phyloP scores from a whole-genome alignment of 1,140 invertebrate species.

The Heliconius congener region DNA sequence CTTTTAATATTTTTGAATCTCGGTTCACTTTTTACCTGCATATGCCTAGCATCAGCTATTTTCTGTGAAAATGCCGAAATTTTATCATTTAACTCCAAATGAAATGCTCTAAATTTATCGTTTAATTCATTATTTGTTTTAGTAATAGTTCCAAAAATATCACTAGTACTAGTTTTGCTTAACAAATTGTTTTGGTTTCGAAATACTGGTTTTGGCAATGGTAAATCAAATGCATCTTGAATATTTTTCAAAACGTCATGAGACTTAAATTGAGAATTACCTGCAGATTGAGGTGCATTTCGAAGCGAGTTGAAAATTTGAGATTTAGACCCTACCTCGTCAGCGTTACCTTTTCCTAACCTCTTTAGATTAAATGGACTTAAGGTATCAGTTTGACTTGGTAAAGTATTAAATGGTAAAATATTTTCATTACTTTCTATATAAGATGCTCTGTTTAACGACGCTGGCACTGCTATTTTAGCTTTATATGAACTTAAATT shows the following conservation, averaged over 20 bases:
- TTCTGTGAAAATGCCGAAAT: conserved; percentile 46
- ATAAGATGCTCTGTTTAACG: neutral
- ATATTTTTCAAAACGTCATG: conserved; percentile 36
- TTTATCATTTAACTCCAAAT: conserved; percentile 56
- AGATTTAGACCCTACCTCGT: neutral
- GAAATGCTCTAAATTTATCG: conserved; percentile 56
- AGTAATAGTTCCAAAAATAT: conserved; percentile 48
- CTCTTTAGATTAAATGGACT: neutral
- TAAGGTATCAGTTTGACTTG: neutral
- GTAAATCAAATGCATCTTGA: conserved; percentile 28
- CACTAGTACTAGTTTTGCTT: conserved; percentile 31
- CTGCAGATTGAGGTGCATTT: neutral
- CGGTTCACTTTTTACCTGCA: neutral
- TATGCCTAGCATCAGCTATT: conserved; percentile 27
- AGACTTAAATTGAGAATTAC: neutral
- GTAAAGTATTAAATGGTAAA: neutral
- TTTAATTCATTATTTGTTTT: conserved; percentile 50
- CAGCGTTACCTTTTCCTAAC: neutral
- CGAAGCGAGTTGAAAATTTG: neutral
- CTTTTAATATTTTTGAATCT: neutral
- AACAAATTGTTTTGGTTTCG: conserved; percentile 41
- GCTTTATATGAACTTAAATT: conserved; percentile 42
- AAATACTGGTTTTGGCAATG: conserved; percentile 28
- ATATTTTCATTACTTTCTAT: neutral
- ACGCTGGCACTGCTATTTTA: conserved; percentile 37